These are phyloP conservation scores for Eupleurogrammus muticus DNA, from an alignment of 2,797 vertebrate species.

Conservation along the genomic window DNA sequence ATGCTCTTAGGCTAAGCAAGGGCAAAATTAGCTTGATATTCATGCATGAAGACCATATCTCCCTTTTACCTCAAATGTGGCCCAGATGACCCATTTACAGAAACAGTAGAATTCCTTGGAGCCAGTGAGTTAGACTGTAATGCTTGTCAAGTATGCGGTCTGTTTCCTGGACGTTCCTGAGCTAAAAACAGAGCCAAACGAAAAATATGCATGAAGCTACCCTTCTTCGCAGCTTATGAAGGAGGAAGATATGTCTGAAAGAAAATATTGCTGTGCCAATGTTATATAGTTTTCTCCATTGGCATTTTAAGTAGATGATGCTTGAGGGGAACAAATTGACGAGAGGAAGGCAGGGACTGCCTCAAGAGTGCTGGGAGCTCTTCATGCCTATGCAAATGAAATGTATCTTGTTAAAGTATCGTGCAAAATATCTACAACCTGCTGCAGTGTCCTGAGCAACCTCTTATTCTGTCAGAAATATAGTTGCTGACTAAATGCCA, in stretches of 20 bases:
- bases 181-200: slow-evolving; percentile 47
- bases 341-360: slow-evolving; percentile 10
- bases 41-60: slow-evolving; percentile 24
- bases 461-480: slow-evolving; percentile 29
- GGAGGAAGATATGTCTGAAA: slow-evolving; percentile 7
- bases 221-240: slow-evolving; percentile 27
- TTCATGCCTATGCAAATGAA: slow-evolving; percentile 31
- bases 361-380: slow-evolving; percentile 32
- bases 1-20: neutral
- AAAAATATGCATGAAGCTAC: slow-evolving; percentile 42
- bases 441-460: slow-evolving; percentile 9
- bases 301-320: slow-evolving; percentile 7
- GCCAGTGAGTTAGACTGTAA: slow-evolving; percentile 65
- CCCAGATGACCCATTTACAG: slow-evolving; percentile 68
- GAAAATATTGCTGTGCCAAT: slow-evolving; percentile 5
- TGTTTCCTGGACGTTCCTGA: slow-evolving; percentile 74
- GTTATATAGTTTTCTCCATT: neutral
- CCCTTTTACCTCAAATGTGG: slow-evolving; percentile 33
- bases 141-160: slow-evolving; percentile 76
- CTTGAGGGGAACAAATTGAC: neutral
- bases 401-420: slow-evolving; percentile 27
- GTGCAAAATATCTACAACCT: slow-evolving; percentile 28
- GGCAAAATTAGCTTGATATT: slow-evolving; percentile 12
- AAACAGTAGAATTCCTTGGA: slow-evolving; percentile 69
- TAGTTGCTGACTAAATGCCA: slow-evolving; percentile 13